Evolutionary conservation across 2,113 vertebrate species (phyloP).

Genomic region (Semicossyphus pulcher): DNA sequence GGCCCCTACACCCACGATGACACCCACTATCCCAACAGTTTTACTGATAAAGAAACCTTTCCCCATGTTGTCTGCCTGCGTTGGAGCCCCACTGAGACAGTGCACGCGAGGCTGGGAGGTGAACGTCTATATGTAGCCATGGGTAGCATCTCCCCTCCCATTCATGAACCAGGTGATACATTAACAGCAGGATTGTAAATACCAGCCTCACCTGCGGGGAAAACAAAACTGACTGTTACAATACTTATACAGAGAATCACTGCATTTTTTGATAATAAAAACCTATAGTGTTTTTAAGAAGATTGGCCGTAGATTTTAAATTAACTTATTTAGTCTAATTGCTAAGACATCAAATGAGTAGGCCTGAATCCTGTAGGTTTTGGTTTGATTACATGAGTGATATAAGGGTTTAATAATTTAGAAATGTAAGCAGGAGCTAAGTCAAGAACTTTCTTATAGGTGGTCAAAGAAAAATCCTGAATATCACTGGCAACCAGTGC

Average conservation of each 20-base stretch:
- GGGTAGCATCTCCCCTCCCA: constrained; percentile 62
- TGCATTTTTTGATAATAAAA: not conserved
- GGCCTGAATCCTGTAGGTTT: no score
- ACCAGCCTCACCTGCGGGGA: not conserved
- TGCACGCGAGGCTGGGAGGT: not conserved
- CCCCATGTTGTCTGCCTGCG: constrained; percentile 83
- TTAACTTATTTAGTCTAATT: no score
- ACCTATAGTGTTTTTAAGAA: no score
- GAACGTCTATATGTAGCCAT: constrained; percentile 57
- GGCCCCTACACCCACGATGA: constrained; percentile 81
- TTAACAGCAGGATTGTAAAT: constrained; percentile 67
- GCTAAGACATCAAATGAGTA: no score
- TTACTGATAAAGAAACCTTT: constrained; percentile 93
- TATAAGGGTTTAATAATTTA: no score
- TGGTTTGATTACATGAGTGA: no score
- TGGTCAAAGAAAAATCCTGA: no score
- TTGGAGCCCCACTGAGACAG: constrained; percentile 2
- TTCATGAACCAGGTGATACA: constrained; percentile 67
- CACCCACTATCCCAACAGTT: constrained; percentile 75
- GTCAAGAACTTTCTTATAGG: no score
- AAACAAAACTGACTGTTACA: not conserved
- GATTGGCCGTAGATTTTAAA: no score
- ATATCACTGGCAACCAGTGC: no score
- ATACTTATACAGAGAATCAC: not conserved
- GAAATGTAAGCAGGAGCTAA: no score